A percentile compares a stretch with the other conserved stretches of the same genome.
These are phyloP conservation scores for Noturus placidus DNA, from an alignment of 2,113 vertebrate genomes.

Conservation along the genomic window DNA sequence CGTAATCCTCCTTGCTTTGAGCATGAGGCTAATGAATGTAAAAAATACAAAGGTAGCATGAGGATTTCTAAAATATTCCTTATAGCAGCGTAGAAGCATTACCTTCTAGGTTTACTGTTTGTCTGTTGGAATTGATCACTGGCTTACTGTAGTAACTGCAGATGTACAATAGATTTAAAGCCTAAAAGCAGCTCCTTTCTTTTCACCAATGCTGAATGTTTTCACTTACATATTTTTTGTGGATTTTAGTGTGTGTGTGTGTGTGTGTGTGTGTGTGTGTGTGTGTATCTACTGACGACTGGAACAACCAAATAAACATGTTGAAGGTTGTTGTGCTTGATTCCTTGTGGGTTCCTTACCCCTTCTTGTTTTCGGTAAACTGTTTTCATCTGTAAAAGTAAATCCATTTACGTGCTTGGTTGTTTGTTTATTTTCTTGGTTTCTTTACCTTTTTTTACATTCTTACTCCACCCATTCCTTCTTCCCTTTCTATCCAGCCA, in stretches of 20 bases:
- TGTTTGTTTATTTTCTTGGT: not conserved
- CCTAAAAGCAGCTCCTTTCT: conserved; percentile 4
- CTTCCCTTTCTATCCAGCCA: too few species aligned
- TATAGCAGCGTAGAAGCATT: not conserved
- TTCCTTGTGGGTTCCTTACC: not conserved
- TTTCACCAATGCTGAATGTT: conserved; percentile 34
- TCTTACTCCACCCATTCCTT: not conserved
- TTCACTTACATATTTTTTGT: conserved; percentile 18
- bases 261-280: not conserved
- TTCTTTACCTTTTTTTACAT: not conserved
- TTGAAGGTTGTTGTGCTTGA: not conserved
- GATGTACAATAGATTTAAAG: not conserved
- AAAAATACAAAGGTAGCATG: conserved; percentile 1
- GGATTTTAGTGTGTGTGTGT: conserved; percentile 4
- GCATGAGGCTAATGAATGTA: conserved; percentile 57
- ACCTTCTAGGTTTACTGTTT: not conserved
- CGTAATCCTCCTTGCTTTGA: conserved; percentile 50
- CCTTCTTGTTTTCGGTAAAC: not conserved
- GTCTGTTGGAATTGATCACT: conserved; percentile 17
- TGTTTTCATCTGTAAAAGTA: not conserved
- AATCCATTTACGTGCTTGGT: not conserved
- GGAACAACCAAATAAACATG: conserved; percentile 45
- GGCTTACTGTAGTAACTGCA: conserved; percentile 6
- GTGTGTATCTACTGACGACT: conserved; percentile 28
- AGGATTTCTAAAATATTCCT: conserved; percentile 5